Base-by-base conservation (phyloP, 1,140 invertebrate genomes). In the Drosophila obscura region DNA sequence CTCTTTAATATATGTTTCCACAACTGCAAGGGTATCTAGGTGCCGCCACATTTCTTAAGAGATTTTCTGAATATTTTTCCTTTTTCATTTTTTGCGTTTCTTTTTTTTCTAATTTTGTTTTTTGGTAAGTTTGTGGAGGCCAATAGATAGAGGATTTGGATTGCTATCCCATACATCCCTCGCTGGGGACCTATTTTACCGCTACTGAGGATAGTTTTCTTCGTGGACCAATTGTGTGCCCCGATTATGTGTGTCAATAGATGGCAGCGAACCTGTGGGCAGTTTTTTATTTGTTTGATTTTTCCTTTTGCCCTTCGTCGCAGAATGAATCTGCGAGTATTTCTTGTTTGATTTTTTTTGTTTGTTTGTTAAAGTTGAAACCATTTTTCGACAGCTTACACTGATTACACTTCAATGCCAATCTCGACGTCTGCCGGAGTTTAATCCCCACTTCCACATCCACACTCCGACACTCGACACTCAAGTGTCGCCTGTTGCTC, bases 331-430 rank as follows among this genome's bases (percentile, higher is more conserved):
- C 44, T 4, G 35, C 31, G 35, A 39, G 35, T 13, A 35, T 66
- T 48, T 56, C 24, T 49, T 28, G 31, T 1, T 7, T 31, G 28
- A 22, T 44, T 45, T 74, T 8, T 24, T 2, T 6, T 5, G 8
- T 22, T 35, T 26, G 35, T 8, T 45, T 44, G 24, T 3, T n/a
- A n/a, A 22, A 28, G 50, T 52, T 28, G 8, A 31, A 46, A 46
- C 28, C 16, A 28, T 44, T 11, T 28, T 16, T 46, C 46, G 71
- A 63, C 71, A 64, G 80, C 65, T 84, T 80, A 80, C 76, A 80
- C 66, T 83, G 76, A 83, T 84, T 85, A 80, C 63, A 77, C 63
- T 80, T 80, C 53, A 80, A 80, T 73, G 66, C 48, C 67, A 73
- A 59, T 63, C 35, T 11, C 35, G 35, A 39, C 13, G 11, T 39